These are phyloP conservation scores for Anticlea derivata DNA, from an alignment of 2,888 invertebrate genomes.

Conservation along the genomic window DNA sequence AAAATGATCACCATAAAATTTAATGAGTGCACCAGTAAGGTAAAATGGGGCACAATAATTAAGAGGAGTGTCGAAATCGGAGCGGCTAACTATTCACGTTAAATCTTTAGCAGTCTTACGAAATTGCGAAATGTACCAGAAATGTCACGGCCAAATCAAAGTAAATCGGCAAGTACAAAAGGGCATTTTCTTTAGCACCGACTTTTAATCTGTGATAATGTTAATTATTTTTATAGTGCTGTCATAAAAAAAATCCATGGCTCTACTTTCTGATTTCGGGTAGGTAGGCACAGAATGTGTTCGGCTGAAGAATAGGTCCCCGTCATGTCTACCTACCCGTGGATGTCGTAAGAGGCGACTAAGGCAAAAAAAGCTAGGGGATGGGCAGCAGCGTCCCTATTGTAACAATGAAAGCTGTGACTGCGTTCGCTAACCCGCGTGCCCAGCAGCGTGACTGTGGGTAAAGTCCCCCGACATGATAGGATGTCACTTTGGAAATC, in stretches of 20 bases:
- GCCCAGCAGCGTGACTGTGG: no score
- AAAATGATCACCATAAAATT: slow-evolving; percentile 7
- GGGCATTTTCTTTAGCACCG: slow-evolving; percentile 48
- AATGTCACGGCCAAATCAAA: slow-evolving; percentile 75
- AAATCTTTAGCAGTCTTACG: slow-evolving; percentile 53
- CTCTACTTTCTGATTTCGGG: neutral
- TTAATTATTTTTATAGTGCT: slow-evolving; percentile 22
- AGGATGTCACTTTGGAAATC: no score
- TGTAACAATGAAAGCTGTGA: no score
- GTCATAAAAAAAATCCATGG: slow-evolving; percentile 36
- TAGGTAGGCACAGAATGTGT: no score
- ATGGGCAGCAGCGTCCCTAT: no score
- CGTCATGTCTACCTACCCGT: no score
- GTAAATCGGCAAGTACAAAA: slow-evolving; percentile 56
- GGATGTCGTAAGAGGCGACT: no score
- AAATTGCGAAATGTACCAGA: slow-evolving; percentile 58
- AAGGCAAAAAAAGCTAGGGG: no score
- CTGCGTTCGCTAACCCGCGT: no score
- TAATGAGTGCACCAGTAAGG: slow-evolving; percentile 11
- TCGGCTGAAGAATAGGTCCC: no score
- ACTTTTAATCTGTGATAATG: slow-evolving; percentile 18
- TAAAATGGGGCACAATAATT: slow-evolving; percentile 47
- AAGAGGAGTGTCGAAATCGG: slow-evolving; percentile 63
- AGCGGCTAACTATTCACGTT: slow-evolving; percentile 58
- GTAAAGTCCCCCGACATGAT: no score